Conservation (phyloP, 1,140 invertebrate species). For the Conus ventricosus region DNA sequence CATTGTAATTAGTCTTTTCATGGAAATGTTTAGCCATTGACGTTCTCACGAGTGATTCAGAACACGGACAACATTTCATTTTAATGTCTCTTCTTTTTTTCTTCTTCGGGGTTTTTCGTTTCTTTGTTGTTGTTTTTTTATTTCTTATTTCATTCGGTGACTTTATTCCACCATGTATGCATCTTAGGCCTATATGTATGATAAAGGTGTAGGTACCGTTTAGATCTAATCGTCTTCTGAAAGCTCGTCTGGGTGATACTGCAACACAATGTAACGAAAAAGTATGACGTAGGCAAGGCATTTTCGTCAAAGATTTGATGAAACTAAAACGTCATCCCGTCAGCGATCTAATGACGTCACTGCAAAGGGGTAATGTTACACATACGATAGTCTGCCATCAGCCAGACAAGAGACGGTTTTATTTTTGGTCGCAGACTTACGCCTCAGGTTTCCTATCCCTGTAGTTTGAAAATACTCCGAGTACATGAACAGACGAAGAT, state of each 20-base stretch:
- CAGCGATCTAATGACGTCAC: constrained; percentile 2
- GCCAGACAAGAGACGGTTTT: not conserved
- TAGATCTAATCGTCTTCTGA: not conserved
- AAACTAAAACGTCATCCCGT: not conserved
- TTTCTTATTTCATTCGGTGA: too few species aligned
- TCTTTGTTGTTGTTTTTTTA: too few species aligned
- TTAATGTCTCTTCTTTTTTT: too few species aligned
- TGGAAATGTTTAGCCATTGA: too few species aligned
- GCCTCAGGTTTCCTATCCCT: not conserved
- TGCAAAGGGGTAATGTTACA: constrained; percentile 6
- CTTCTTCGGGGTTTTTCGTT: too few species aligned
- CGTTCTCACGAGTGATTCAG: too few species aligned
- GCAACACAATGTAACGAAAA: not conserved
- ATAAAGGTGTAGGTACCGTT: not conserved
- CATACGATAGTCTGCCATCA: not conserved
- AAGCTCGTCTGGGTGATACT: not conserved
- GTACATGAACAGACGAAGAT: not conserved
- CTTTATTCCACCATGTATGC: too few species aligned
- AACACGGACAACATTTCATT: too few species aligned
- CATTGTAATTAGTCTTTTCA: too few species aligned
- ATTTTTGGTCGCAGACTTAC: not conserved
- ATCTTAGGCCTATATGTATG: too few species aligned
- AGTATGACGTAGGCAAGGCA: constrained; percentile 21
- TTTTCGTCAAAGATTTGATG: not conserved
- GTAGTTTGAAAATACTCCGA: not conserved